Evolutionary conservation across 1,140 invertebrate species (phyloP), one percentile per base, ranked within the genome.

Genomic region (Uloborus diversus): DNA sequence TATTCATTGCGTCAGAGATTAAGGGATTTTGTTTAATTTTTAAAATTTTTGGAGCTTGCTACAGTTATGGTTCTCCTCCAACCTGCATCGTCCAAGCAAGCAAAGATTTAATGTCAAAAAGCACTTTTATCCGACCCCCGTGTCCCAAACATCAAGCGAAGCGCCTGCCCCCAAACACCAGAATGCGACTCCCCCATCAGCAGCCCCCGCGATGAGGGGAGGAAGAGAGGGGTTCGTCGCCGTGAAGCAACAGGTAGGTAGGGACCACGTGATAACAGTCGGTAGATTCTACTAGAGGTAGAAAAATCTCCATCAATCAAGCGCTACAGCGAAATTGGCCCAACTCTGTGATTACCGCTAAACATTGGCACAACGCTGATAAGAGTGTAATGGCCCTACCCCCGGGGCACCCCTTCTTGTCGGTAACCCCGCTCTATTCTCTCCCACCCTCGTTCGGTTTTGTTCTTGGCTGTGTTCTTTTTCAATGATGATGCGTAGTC

Each of bases 321-420:
- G 51, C 25, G 47, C 49, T 79, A 68, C 64, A 61, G 76, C 53
- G 27, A 79, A 79, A 79, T 79, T 79, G 76, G 76, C 65, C 65
- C n/a, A 69, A 69, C 51, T 69, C 64, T 79, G 76, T 79, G 76
- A 79, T 79, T 79, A 79, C 65, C 65, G 53, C 76, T 79, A 79
- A 79, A 79, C 76, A 79, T 79, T 79, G 76, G 76, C 76, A 79
- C 76, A 68, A 61, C 64, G 51, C 56, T 68, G 76, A 79, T 79
- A 79, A 79, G 76, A 79, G 64, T 69, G 76, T 69, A 79, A 69
- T 78, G 64, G 75, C 64, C 75, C 37, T 56, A 25, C 47, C 49
- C 61, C 28, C 42, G 35, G 28, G 61, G 28, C 66, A 51, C 23
- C 68, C 69, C 53, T 71, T 59, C 28, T 69, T 69, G 47, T 47